Percentiles rank a stretch among this genome's conserved stretches.
Evolutionary conservation across 2,113 vertebrate genomes (phyloP).

Genomic region (Cochlearius cochlearius): DNA sequence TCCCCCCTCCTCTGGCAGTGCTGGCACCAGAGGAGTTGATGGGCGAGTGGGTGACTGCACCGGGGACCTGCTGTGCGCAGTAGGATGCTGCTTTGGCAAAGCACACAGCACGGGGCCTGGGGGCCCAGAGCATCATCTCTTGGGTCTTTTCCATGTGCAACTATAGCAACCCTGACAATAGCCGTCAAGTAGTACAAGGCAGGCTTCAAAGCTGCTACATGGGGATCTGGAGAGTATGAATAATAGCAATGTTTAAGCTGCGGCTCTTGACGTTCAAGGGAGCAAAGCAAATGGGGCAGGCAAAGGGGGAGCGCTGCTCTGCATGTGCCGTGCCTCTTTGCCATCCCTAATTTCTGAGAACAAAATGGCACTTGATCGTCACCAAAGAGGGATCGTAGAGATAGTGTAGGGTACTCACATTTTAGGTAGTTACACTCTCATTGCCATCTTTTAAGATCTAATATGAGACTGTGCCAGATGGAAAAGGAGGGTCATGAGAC

Average conservation of each 20-base stretch:
- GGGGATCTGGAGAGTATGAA: not conserved
- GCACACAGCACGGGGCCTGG: fast-evolving
- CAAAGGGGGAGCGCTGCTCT: not conserved
- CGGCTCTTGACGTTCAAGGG: fast-evolving
- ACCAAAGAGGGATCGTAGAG: not conserved
- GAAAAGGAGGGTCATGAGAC: not conserved
- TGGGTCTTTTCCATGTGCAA: not conserved
- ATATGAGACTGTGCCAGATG: not conserved
- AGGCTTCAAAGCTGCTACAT: not conserved
- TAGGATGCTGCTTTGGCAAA: not conserved
- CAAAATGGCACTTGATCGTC: not conserved
- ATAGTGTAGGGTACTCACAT: not conserved
- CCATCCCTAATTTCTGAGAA: not conserved
- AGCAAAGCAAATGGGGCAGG: not conserved
- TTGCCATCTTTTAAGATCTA: not conserved
- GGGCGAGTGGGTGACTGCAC: not conserved
- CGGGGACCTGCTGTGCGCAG: fast-evolving
- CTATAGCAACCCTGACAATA: not conserved
- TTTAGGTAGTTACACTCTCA: not conserved
- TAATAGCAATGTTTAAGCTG: not conserved
- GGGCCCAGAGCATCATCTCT: not conserved
- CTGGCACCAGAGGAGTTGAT: fast-evolving
- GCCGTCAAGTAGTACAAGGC: not conserved
- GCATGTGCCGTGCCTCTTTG: not conserved
- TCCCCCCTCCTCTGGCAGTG: not conserved